A percentile compares a stretch with the other conserved stretches of the same genome.
Evolutionary conservation across 2,888 invertebrate genomes (phyloP).

Genomic region (Drosophila greeni): DNA sequence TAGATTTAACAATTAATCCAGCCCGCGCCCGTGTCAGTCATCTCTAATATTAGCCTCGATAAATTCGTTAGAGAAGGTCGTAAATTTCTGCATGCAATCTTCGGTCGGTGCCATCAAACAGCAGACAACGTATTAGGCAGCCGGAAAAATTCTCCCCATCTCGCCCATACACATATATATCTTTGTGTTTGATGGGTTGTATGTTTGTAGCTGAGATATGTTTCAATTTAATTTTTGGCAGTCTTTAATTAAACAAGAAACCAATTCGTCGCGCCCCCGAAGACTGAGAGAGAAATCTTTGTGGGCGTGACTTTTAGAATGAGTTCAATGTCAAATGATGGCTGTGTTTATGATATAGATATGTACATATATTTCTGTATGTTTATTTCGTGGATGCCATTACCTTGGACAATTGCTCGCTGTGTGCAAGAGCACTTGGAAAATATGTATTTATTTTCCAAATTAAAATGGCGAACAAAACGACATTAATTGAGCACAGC

Average conservation of each 20-base stretch:
- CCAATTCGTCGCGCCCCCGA: conserved; percentile 6
- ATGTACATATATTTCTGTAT: background rate
- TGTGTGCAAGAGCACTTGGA: background rate
- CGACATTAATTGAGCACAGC: conserved; percentile 64
- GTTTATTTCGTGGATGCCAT: background rate
- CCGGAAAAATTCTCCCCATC: conserved; percentile 28
- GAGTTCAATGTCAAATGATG: conserved; percentile 34
- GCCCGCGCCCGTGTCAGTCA: conserved; percentile 36
- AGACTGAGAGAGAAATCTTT: background rate
- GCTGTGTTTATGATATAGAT: conserved; percentile 11
- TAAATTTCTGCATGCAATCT: conserved; percentile 44
- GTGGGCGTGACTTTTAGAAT: conserved; percentile 32
- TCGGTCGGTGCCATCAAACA: conserved; percentile 7
- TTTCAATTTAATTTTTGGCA: conserved; percentile 32
- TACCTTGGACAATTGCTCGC: conserved; percentile 37
- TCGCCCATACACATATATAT: background rate
- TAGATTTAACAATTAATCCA: conserved; percentile 57
- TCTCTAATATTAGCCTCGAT: conserved; percentile 59
- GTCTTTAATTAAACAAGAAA: conserved; percentile 33
- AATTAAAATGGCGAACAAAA: conserved; percentile 48
- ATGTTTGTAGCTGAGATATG: conserved; percentile 10
- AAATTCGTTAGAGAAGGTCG: conserved; percentile 48
- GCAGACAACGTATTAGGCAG: conserved; percentile 5
- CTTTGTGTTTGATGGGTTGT: conserved; percentile 4
- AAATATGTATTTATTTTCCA: conserved; percentile 13